These are phyloP conservation scores for Drosophila hamatofila DNA, from an alignment of 2,888 invertebrate genomes.

Conservation along the genomic window DNA sequence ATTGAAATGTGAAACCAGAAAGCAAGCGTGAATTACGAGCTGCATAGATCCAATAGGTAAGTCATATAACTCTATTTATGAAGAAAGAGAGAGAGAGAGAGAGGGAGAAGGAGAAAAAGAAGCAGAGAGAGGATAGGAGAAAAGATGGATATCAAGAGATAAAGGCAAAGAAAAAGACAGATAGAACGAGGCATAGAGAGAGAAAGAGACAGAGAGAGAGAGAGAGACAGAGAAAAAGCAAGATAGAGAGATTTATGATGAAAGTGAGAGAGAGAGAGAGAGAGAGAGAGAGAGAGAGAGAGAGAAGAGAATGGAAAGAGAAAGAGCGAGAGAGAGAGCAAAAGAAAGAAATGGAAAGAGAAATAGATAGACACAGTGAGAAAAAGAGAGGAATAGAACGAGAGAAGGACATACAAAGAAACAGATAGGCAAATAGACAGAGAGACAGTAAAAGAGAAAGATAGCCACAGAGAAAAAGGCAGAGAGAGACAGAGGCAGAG, in stretches of 20 bases:
- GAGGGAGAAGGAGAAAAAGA: not conserved
- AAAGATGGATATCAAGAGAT: no score
- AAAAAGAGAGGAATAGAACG: not conserved
- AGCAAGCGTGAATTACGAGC: not conserved
- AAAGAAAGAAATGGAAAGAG: not conserved
- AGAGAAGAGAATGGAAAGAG: not conserved
- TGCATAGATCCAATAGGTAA: not conserved
- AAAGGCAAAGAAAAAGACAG: rapidly evolving
- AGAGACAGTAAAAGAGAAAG: not conserved
- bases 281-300: not conserved
- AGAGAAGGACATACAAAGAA: not conserved
- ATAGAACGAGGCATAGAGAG: not conserved
- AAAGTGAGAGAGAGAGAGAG: not conserved
- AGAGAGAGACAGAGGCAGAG: not conserved
- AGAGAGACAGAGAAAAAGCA: not conserved
- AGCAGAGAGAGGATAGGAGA: not conserved
- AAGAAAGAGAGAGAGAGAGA: not conserved
- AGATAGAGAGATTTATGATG: not conserved
- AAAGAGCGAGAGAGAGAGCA: not conserved
- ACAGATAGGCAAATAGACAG: not conserved
- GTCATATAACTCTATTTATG: not conserved
- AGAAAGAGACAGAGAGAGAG: not conserved
- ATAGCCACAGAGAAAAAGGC: not conserved
- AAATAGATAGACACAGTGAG: not conserved
- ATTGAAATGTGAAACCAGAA: conserved; percentile 7